Conservation (phyloP, 2,888 invertebrate species). For the Ennomos quercinarius region DNA sequence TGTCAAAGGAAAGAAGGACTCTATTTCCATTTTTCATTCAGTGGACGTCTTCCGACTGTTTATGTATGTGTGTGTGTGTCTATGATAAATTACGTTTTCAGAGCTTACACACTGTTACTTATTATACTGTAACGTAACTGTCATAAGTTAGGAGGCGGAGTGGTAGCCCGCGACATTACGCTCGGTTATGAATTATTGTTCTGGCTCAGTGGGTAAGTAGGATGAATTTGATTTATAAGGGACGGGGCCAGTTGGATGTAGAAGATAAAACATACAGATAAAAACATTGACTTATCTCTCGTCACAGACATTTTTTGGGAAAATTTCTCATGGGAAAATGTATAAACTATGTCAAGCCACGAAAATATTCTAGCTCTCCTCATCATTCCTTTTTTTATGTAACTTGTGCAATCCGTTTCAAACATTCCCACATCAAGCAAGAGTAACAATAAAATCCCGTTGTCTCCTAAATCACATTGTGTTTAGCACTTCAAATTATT, state of each 20-base stretch:
- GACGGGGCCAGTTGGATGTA: neutral
- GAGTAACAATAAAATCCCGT: slow-evolving; percentile 20
- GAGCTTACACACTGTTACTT: slow-evolving; percentile 9
- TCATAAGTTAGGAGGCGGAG: slow-evolving; percentile 35
- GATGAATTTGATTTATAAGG: slow-evolving; percentile 56
- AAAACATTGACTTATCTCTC: neutral
- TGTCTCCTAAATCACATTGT: slow-evolving; percentile 8
- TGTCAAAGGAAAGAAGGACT: too few species aligned
- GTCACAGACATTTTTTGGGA: neutral
- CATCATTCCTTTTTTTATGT: neutral
- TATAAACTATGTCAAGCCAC: too few species aligned
- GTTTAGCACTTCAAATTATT: slow-evolving; percentile 13
- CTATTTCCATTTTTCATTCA: too few species aligned
- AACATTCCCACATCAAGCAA: slow-evolving; percentile 6
- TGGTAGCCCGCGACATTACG: slow-evolving; percentile 39
- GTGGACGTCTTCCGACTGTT: too few species aligned
- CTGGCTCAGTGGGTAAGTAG: slow-evolving; percentile 61
- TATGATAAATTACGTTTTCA: neutral
- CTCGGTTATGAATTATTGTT: slow-evolving; percentile 62
- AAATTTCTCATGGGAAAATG: too few species aligned
- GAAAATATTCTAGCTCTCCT: too few species aligned
- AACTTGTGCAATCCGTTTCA: slow-evolving; percentile 4
- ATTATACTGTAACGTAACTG: slow-evolving; percentile 39
- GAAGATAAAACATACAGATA: neutral
- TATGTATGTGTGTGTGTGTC: too few species aligned